phyloP scores from a whole-genome alignment of 2,888 invertebrate species.

The Odontothrips loti region DNA sequence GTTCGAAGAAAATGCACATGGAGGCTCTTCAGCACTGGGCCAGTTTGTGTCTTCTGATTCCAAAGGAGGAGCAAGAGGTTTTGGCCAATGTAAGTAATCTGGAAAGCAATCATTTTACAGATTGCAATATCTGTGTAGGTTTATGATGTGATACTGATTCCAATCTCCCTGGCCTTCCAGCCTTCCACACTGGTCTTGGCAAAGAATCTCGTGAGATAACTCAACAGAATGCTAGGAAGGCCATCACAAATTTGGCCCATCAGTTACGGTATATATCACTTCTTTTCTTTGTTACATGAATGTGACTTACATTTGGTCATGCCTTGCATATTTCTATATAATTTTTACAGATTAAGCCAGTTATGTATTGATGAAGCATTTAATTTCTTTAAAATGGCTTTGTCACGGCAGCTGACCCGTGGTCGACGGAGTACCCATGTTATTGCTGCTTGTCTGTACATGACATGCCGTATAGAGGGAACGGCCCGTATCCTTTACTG shows the following conservation, averaged over 20 bases:
- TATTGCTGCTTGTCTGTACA: conserved; percentile 94
- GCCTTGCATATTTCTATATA: neutral
- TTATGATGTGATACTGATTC: neutral
- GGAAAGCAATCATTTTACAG: neutral
- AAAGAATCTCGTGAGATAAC: conserved; percentile 92
- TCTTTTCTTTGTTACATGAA: neutral
- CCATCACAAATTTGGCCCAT: conserved; percentile 79
- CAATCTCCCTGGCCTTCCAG: conserved; percentile 45
- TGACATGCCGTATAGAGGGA: conserved; percentile 92
- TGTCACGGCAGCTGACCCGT: conserved; percentile 77
- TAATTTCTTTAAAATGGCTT: conserved; percentile 89
- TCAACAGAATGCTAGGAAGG: conserved; percentile 77
- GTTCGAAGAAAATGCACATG: conserved; percentile 89
- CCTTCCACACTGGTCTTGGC: conserved; percentile 73
- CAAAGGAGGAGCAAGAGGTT: conserved; percentile 75
- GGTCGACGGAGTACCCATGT: conserved; percentile 88
- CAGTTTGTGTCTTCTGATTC: conserved; percentile 91
- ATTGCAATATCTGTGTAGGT: no score
- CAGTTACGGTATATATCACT: conserved; percentile 59
- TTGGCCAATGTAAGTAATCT: conserved; percentile 60
- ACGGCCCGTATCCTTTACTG: conserved; percentile 76
- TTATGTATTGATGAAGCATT: conserved; percentile 91
- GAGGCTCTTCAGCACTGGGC: conserved; percentile 82
- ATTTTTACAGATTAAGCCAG: conserved; percentile 59
- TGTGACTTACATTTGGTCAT: neutral